phyloP scores from a whole-genome alignment of 1,140 invertebrate genomes.

The Pseudomyrmex dendroicus region DNA sequence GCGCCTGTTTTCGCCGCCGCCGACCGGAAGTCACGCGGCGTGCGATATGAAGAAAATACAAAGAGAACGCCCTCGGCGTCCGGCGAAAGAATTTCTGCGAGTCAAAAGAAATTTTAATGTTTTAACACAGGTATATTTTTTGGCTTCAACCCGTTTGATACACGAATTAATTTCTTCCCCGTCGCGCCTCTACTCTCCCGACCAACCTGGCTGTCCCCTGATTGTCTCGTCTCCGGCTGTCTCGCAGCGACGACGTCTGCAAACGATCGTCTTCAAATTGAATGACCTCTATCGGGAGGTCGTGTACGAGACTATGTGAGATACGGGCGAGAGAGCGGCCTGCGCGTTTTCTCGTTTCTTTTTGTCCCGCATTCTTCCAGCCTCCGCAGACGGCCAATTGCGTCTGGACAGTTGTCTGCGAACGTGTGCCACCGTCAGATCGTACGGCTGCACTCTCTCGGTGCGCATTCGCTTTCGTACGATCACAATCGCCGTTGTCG shows the following conservation, averaged over 20 bases:
- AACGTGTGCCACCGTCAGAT: conserved; percentile 27
- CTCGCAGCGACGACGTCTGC: conserved; percentile 2
- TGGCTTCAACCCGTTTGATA: conserved; percentile 20
- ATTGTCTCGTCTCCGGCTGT: neutral
- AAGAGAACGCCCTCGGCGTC: neutral
- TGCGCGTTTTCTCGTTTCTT: conserved; percentile 2
- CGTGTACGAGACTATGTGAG: conserved; percentile 16
- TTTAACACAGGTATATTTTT: conserved; percentile 9
- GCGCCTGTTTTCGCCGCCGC: neutral
- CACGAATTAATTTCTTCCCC: conserved; percentile 40
- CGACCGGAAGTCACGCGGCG: neutral
- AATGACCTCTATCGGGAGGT: conserved; percentile 51
- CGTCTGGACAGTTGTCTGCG: conserved; percentile 48
- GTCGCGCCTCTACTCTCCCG: neutral
- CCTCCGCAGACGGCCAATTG: conserved; percentile 44
- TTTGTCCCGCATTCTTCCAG: conserved; percentile 40
- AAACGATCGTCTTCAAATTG: conserved; percentile 44
- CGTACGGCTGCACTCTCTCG: conserved; percentile 29
- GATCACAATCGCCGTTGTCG: conserved; percentile 3
- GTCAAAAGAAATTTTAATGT: neutral
- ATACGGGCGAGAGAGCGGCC: conserved; percentile 8
- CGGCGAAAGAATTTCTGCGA: neutral
- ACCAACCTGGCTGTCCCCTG: neutral
- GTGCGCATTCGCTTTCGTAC: neutral
- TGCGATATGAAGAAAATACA: neutral